Conservation (phyloP, 2,888 invertebrate genomes). For the Harpalus rufipes region DNA sequence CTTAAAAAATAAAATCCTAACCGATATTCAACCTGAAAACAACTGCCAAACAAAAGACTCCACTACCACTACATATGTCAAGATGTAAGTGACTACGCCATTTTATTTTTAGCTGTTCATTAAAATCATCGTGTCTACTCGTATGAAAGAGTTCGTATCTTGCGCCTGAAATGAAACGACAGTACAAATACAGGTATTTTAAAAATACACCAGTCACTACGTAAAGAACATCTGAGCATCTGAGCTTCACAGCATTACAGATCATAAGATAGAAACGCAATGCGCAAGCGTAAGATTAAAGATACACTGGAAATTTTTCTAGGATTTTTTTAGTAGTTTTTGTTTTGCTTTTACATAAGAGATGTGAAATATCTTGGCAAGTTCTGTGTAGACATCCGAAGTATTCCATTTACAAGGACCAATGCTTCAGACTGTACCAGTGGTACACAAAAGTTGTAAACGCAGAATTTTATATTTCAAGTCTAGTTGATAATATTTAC, state of each 20-base stretch:
- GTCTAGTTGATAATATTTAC: no score
- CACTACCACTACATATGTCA: conserved; percentile 2
- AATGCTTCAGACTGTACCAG: conserved; percentile 17
- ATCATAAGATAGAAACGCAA: conserved; percentile 37
- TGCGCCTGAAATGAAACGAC: conserved; percentile 16
- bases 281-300: conserved; percentile 41
- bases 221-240: conserved; percentile 28
- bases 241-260: conserved; percentile 16
- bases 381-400: conserved; percentile 48
- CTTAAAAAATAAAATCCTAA: conserved; percentile 20
- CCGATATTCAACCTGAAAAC: conserved; percentile 18
- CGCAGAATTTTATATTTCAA: no score
- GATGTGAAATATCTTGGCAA: conserved; percentile 54
- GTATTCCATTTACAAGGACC: conserved; percentile 55
- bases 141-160: conserved; percentile 41
- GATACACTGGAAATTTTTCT: conserved; percentile 52
- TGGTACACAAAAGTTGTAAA: conserved; percentile 1
- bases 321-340: conserved; percentile 40
- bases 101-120: conserved; percentile 61
- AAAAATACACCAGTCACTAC: conserved; percentile 53
- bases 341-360: conserved; percentile 61
- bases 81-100: conserved; percentile 16
- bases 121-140: conserved; percentile 29
- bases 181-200: conserved; percentile 43
- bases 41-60: conserved; percentile 14